These are phyloP conservation scores for Dinothrombium tinctorium DNA, from an alignment of 1,140 invertebrate species.

Conservation along the genomic window DNA sequence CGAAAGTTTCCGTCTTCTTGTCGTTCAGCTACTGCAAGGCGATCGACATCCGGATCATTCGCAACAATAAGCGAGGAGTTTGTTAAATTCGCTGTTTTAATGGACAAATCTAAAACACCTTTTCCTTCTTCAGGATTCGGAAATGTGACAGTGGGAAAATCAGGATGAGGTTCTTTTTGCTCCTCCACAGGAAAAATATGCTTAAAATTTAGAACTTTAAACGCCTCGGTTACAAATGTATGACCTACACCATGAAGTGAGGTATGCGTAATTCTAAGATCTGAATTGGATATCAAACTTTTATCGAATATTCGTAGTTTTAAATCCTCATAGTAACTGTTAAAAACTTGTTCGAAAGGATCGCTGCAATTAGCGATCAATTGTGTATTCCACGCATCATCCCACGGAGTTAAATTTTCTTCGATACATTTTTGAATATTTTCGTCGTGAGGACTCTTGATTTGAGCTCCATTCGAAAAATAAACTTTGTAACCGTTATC, in stretches of 20 bases:
- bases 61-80: constrained; percentile 56
- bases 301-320: constrained; percentile 12
- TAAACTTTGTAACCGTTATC: constrained; percentile 99
- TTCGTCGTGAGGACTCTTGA: constrained; percentile 72
- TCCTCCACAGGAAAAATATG: constrained; percentile 41
- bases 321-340: constrained; percentile 14
- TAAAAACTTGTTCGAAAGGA: constrained; percentile 27
- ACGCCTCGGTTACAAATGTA: constrained; percentile 45
- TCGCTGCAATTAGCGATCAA: constrained; percentile 19
- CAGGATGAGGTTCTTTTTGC: constrained; percentile 72
- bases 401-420: constrained; percentile 43
- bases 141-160: constrained; percentile 88
- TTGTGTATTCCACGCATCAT: constrained; percentile 37
- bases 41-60: constrained; percentile 96
- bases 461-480: constrained; percentile 81
- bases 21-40: constrained; percentile 65
- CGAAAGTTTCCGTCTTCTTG: constrained; percentile 42
- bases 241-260: constrained; percentile 95
- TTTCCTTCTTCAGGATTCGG: constrained; percentile 98
- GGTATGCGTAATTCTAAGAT: constrained; percentile 43
- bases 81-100: constrained; percentile 49
- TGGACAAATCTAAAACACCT: constrained; percentile 58
- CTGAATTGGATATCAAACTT: constrained; percentile 16
- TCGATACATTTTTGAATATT: constrained; percentile 55
- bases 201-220: constrained; percentile 46